Evolutionary conservation across 2,113 vertebrate species (phyloP), one percentile per base, ranked within the genome.

Genomic region (Cettia cetti): DNA sequence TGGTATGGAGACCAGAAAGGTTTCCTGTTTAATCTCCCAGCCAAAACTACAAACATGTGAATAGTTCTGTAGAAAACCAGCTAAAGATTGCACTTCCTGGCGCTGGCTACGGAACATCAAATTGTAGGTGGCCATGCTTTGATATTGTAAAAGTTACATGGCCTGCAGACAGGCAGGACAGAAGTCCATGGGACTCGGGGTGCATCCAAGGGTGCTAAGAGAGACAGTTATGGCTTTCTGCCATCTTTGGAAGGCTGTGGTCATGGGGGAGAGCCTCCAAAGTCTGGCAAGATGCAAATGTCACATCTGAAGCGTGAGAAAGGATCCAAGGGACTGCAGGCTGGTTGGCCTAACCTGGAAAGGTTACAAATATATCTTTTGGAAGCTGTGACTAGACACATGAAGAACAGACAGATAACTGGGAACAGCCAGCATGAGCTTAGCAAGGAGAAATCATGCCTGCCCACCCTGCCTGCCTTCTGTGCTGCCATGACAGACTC

Each of bases 231-330:
- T 10, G 30, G 20, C n/a, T 91, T 85, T 79, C 61, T 68, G 40
- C 22, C 15, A 8, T 11, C 74, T 93, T 65, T 82, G 40, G 68
- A 82, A 85, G 31, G 31, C 30, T 76, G 20, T 44, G 40, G 49
- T 23, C 57, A 30, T 21, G 0, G 0, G 19, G 20, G 8, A 81
- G 68, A 65, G 22, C 69, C 49, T 78, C n/a, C 53, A 61, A 21
- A 15, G 15, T 10, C 15, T 56, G 37, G 21, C 39, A 72, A 66
- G 65, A 45, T 61, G 10, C 31, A 63, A 76, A 80, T 18, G 33
- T 42, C n/a, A 37, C 22, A n/a, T 27, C 20, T 64, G 63, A 61
- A 69, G 17, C 11, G 30, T 63, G 30, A 85, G 61, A 82, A 78
- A 80, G 11, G 10, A 89, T 63, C 13, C 23, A 54, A 33, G 47